A percentile compares a stretch with the other conserved stretches of the same genome.
Conservation (phyloP, 1,140 invertebrate species). For the Pseudomyrmex dendroicus region DNA sequence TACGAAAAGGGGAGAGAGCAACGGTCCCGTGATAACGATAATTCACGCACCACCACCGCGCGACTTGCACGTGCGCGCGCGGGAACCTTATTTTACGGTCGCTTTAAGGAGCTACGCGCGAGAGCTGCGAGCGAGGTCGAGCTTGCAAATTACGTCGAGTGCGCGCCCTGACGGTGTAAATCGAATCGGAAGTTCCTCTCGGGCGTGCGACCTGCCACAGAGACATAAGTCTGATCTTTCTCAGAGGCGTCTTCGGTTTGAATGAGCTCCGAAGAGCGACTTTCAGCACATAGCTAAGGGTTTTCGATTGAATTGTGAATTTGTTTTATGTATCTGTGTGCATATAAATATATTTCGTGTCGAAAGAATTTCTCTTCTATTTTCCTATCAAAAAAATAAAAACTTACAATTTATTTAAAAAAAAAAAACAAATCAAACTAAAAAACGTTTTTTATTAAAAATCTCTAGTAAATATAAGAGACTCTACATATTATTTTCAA, state of each 20-base stretch:
- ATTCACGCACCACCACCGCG: conserved; percentile 30
- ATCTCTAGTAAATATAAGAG: neutral
- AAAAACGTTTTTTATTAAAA: neutral
- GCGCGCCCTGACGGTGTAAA: conserved; percentile 47
- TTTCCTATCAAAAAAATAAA: no score
- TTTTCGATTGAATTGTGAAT: neutral
- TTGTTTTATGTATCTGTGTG: neutral
- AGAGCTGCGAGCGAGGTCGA: neutral
- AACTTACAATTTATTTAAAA: no score
- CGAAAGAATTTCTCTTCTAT: no score
- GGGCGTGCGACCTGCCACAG: conserved; percentile 6
- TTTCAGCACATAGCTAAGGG: neutral
- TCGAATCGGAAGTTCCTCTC: conserved; percentile 49
- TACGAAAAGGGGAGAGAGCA: neutral
- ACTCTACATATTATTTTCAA: neutral
- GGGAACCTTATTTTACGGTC: conserved; percentile 53
- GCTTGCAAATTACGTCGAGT: conserved; percentile 59
- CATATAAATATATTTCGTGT: neutral
- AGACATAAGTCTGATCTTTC: conserved; percentile 5
- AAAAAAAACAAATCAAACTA: no score
- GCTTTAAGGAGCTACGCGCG: conserved; percentile 46
- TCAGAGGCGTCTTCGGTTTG: conserved; percentile 1
- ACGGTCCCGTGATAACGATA: conserved; percentile 33
- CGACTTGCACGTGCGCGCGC: conserved; percentile 6
- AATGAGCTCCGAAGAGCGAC: neutral